phyloP scores from a whole-genome alignment of 1,140 invertebrate genomes.

The Penaeus vannamei region DNA sequence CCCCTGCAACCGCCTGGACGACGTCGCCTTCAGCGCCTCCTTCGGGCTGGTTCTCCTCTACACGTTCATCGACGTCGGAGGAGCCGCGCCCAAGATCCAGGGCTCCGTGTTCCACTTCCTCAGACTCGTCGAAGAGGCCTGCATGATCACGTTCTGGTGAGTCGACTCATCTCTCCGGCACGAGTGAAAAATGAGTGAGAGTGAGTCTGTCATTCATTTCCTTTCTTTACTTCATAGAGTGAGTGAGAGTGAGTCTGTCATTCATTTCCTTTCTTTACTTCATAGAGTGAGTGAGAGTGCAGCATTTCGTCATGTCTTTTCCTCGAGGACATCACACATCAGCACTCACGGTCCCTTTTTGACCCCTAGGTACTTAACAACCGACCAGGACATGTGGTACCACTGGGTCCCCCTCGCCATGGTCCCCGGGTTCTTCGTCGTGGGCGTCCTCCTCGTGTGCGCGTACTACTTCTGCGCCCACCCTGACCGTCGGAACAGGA shows the following conservation, averaged over 20 bases:
- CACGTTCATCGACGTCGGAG: slow-evolving; percentile 52
- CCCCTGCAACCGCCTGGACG: slow-evolving; percentile 42
- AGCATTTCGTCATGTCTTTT: not conserved
- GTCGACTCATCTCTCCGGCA: not conserved
- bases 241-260: too few relatives aligned
- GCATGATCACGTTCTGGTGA: slow-evolving; percentile 49
- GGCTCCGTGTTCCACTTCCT: slow-evolving; percentile 9
- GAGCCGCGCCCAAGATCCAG: slow-evolving; percentile 4
- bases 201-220: not conserved
- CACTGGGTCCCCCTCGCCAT: slow-evolving; percentile 35
- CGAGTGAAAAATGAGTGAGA: not conserved
- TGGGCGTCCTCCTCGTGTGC: not conserved
- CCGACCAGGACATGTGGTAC: slow-evolving; percentile 31
- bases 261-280: too few relatives aligned
- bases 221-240: too few relatives aligned
- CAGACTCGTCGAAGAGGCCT: slow-evolving; percentile 33
- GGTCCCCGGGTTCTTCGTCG: not conserved
- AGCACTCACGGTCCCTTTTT: too few relatives aligned
- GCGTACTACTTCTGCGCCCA: slow-evolving; percentile 10
- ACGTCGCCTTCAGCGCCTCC: slow-evolving; percentile 49
- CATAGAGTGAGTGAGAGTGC: too few relatives aligned
- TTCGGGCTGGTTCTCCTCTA: slow-evolving; percentile 53
- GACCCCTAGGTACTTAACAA: slow-evolving; percentile 17
- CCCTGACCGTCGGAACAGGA: not conserved
- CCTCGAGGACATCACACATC: not conserved